A percentile compares a stretch with the other conserved stretches of the same genome.
These are phyloP conservation scores for Saccopteryx leptura DNA, from an alignment of 2,113 vertebrate species.

Conservation along the genomic window DNA sequence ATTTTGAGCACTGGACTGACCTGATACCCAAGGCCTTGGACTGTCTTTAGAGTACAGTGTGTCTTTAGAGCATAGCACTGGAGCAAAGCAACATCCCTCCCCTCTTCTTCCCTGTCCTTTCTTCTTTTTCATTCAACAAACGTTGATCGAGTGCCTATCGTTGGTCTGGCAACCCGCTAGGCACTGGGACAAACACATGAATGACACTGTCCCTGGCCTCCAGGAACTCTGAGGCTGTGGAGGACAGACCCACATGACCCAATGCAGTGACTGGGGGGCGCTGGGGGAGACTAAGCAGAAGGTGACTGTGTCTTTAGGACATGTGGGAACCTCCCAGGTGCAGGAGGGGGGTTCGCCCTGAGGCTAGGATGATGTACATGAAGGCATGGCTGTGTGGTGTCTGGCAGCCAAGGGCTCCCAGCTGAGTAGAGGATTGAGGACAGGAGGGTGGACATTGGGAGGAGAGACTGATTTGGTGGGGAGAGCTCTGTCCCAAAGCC, in stretches of 20 bases:
- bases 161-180: neutral
- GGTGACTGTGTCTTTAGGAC: neutral
- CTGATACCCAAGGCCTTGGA: neutral
- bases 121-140: neutral
- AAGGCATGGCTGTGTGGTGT: fast-evolving
- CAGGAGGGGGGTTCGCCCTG: neutral
- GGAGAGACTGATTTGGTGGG: neutral
- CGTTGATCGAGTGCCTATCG: fast-evolving
- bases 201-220: neutral
- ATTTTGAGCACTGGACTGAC: neutral
- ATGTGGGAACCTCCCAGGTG: neutral
- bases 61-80: neutral
- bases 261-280: neutral
- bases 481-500: neutral
- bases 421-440: no score
- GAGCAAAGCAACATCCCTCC: neutral
- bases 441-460: no score
- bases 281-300: neutral
- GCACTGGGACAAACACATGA: fast-evolving
- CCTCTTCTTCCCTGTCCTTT: neutral
- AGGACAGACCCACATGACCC: fast-evolving
- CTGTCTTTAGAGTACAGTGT: neutral
- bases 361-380: fast-evolving
- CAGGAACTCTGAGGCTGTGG: neutral
- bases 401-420: fast-evolving